These are phyloP conservation scores for Micromussa lordhowensis DNA, from an alignment of 92 coral and sea anemone species.

Conservation along the genomic window DNA sequence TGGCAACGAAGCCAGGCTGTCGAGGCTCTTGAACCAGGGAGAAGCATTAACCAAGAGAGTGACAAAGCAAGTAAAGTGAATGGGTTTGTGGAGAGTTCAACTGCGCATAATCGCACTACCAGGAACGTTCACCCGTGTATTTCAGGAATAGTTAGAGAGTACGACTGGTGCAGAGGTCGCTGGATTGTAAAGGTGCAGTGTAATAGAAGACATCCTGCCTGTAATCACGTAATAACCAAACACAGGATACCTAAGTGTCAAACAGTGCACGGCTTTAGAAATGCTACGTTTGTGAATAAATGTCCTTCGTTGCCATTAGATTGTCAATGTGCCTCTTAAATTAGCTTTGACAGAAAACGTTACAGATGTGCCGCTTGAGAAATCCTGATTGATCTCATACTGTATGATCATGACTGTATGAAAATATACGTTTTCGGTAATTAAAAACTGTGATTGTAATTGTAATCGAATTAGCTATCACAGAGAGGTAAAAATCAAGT, in stretches of 20 bases:
- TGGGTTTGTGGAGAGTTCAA: too few relatives aligned
- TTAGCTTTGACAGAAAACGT: not conserved
- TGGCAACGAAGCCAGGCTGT: not conserved
- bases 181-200: not conserved
- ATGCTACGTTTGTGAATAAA: not conserved
- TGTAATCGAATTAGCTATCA: too few relatives aligned
- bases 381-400: too few relatives aligned
- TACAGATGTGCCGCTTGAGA: too few relatives aligned
- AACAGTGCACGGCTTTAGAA: not conserved
- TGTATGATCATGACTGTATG: too few relatives aligned
- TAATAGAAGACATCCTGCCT: not conserved
- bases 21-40: not conserved
- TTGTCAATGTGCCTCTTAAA: constrained; percentile 23
- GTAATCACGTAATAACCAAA: not conserved
- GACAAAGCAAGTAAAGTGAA: not conserved
- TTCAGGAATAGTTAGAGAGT: not conserved
- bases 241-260: constrained; percentile 1
- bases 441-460: too few relatives aligned
- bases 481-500: too few relatives aligned
- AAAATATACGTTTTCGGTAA: too few relatives aligned
- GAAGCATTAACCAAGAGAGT: not conserved
- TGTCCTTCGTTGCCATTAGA: not conserved
- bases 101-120: constrained; percentile 17
- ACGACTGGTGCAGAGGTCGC: not conserved
- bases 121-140: not conserved